Percentiles rank a stretch among this genome's conserved stretches.
These are phyloP conservation scores for Drosophila emarginata DNA, from an alignment of 2,888 invertebrate species.

Conservation along the genomic window DNA sequence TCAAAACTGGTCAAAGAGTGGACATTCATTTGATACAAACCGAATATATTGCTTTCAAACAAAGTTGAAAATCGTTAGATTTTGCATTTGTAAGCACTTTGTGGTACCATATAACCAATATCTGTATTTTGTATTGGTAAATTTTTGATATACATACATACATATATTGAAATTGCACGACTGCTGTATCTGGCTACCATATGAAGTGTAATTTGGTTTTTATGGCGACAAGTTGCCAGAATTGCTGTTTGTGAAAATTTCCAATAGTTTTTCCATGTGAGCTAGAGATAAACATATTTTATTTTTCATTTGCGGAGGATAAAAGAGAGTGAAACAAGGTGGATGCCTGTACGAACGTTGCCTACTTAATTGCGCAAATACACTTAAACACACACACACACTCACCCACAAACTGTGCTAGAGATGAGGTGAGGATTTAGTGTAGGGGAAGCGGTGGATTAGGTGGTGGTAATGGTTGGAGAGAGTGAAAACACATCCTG, in stretches of 20 bases:
- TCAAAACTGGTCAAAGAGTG: not conserved
- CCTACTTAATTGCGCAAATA: constrained; percentile 73
- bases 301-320: constrained; percentile 69
- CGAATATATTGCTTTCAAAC: not conserved
- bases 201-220: constrained; percentile 66
- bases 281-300: constrained; percentile 37
- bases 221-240: constrained; percentile 60
- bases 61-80: not conserved
- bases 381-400: constrained; percentile 27
- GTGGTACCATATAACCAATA: not conserved
- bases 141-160: not conserved
- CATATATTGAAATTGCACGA: not conserved
- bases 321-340: not conserved
- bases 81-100: not conserved
- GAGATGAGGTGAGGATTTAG: not conserved
- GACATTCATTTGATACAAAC: not conserved
- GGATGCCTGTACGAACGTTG: constrained; percentile 63
- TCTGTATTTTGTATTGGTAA: not conserved
- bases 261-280: constrained; percentile 44
- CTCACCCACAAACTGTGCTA: not conserved
- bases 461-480: constrained; percentile 1
- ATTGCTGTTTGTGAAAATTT: constrained; percentile 51
- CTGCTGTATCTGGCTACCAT: constrained; percentile 29
- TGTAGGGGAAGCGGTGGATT: not conserved
- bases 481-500: constrained; percentile 22